phyloP scores from a whole-genome alignment of 2,888 invertebrate species.

The Clunio marinus region DNA sequence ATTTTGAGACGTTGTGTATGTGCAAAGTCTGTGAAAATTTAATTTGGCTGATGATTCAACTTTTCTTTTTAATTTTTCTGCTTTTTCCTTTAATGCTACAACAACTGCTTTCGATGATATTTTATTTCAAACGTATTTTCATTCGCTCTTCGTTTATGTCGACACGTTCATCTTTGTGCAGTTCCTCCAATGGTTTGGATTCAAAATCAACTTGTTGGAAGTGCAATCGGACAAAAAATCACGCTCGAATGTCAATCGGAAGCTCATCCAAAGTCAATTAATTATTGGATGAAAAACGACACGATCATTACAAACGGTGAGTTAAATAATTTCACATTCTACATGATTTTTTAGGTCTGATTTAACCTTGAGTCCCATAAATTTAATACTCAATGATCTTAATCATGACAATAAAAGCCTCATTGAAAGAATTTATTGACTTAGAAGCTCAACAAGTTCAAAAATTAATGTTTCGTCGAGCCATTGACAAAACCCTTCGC shows the following conservation, averaged over 20 bases:
- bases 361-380: background rate
- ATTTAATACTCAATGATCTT: too few species aligned
- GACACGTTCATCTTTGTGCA: too few species aligned
- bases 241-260: constrained; percentile 68
- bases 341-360: too few species aligned
- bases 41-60: background rate
- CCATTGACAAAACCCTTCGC: too few species aligned
- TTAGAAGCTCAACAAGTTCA: too few species aligned
- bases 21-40: constrained; percentile 14
- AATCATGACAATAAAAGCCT: too few species aligned
- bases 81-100: background rate
- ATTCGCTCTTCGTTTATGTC: background rate
- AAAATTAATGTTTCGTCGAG: too few species aligned
- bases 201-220: constrained; percentile 68
- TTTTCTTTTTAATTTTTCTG: too few species aligned
- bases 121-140: background rate
- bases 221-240: constrained; percentile 60
- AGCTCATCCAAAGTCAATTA: constrained; percentile 68
- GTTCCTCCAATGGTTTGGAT: constrained; percentile 72
- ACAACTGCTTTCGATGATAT: background rate
- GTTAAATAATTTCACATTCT: too few species aligned
- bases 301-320: constrained; percentile 61
- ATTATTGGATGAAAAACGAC: constrained; percentile 65
- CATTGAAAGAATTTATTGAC: too few species aligned
- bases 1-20: background rate